phyloP scores from a whole-genome alignment of 1,140 invertebrate species.

The Drosophila nigrodunni region DNA sequence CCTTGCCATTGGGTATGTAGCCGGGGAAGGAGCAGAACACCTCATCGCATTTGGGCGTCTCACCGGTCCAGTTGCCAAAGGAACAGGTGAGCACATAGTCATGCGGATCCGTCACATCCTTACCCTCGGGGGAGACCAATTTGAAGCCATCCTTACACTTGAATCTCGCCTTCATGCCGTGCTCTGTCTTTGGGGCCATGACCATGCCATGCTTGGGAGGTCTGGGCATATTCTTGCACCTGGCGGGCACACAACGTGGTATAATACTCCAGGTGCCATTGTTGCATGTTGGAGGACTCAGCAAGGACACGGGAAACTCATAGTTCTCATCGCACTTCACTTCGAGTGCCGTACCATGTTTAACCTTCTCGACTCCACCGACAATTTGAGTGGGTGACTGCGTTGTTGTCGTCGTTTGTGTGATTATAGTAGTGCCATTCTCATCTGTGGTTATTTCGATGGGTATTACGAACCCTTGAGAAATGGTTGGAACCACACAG shows the following conservation, averaged over 20 bases:
- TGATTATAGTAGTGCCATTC: constrained; percentile 83
- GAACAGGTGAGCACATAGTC: constrained; percentile 91
- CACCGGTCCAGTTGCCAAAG: constrained; percentile 96
- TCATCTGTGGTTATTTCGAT: constrained; percentile 80
- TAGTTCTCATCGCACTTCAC: constrained; percentile 95
- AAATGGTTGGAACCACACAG: constrained; percentile 95
- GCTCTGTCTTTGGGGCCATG: constrained; percentile 97
- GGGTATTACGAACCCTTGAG: constrained; percentile 90
- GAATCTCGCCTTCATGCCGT: constrained; percentile 96
- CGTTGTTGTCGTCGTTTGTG: constrained; percentile 85
- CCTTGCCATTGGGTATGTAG: constrained; percentile 94
- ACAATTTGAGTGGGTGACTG: constrained; percentile 87
- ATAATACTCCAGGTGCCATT: constrained; percentile 98
- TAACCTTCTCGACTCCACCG: constrained; percentile 86
- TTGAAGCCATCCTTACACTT: constrained; percentile 96
- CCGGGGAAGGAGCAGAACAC: constrained; percentile 98
- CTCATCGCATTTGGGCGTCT: constrained; percentile 93
- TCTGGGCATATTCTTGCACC: constrained; percentile 95
- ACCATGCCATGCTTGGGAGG: constrained; percentile 96
- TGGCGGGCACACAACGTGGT: constrained; percentile 94
- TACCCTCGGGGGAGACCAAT: constrained; percentile 88
- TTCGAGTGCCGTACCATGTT: constrained; percentile 93
- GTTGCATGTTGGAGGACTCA: constrained; percentile 89
- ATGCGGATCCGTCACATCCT: constrained; percentile 84
- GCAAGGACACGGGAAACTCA: constrained; percentile 88